Base-by-base conservation (phyloP, 2,888 invertebrate species). In the Metellina segmentata region DNA sequence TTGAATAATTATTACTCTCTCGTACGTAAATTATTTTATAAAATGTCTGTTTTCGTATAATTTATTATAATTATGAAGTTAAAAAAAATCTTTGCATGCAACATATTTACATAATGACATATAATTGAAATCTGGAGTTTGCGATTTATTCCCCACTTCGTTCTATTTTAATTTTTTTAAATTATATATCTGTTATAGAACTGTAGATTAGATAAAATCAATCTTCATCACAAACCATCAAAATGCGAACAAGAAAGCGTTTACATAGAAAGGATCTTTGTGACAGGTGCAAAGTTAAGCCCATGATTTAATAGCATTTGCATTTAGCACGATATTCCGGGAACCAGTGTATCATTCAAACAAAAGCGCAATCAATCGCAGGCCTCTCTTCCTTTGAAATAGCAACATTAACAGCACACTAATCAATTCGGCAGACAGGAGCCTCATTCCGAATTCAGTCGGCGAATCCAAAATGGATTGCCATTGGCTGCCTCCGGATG, bases 381-480 rank as follows among this genome's bases (percentile, higher is more conserved):
- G 6, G 20, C 19, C 5, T 52, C 16, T 13, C 52, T 11, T 34
- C 2, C 13, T 49, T 78, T 49, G 52, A 51, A 72, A 79, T n/a
- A 19, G 48, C 7, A 48, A 11, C 6, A 19, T 7, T 20, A 20
- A 69, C 6, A 69, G 19, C 16, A 19, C 13, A 49, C 53, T 79
- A 8, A 53, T 53, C 53, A 61, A 61, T 61, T 34, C 13, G 9
- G 9, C 61, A 61, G 61, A 9, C 61, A 61, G 61, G 69, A 11
- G 49, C 78, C 91, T 91, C 87, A 91, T 91, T 91, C 48, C 78
- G 91, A 83, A 91, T 91, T 71, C 91, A 88, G 72, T 53, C 34
- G 19, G n/a, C 61, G 49, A 20, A 78, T 61, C 48, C 16, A 79
- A 53, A 86, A 91, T 87, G 87, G 70, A 77, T 81, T 91, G 87